Conservation (phyloP, 2,113 vertebrate species). For the Chaetodon trifascialis region DNA sequence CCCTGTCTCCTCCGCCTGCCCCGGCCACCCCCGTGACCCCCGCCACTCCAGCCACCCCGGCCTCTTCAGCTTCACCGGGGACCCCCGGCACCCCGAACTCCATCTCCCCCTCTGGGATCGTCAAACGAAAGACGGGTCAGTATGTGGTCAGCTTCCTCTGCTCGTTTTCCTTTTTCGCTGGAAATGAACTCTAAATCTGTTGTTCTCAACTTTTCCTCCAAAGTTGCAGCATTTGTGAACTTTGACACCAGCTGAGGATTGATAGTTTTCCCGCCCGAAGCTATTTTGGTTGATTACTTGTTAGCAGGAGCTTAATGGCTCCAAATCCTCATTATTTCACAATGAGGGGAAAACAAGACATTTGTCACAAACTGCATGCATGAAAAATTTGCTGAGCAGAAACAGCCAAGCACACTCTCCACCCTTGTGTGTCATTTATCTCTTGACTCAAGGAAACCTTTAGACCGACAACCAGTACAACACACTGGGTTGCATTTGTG, state of each 20-base stretch:
- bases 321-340: slow-evolving; percentile 61
- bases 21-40: slow-evolving; percentile 56
- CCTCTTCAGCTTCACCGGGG: slow-evolving; percentile 52
- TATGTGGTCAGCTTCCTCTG: not conserved
- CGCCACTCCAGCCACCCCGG: slow-evolving; percentile 43
- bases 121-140: slow-evolving; percentile 89
- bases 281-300: slow-evolving; percentile 62
- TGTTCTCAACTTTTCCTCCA: not conserved
- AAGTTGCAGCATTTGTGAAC: slow-evolving; percentile 43
- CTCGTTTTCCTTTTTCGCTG: not conserved
- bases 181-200: not conserved
- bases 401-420: not conserved
- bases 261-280: slow-evolving; percentile 33
- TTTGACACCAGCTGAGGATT: slow-evolving; percentile 54
- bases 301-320: slow-evolving; percentile 66
- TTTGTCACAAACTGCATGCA: slow-evolving; percentile 46
- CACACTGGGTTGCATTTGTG: not conserved
- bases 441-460: not conserved
- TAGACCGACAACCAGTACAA: slow-evolving; percentile 26
- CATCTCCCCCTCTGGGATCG: slow-evolving; percentile 79
- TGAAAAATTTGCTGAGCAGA: slow-evolving; percentile 32
- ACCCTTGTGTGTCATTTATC: slow-evolving; percentile 11
- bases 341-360: slow-evolving; percentile 55
- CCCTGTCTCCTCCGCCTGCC: slow-evolving; percentile 63
- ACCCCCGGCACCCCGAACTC: slow-evolving; percentile 76